Evolutionary conservation across 2,888 invertebrate species (phyloP), one percentile per base, ranked within the genome.

Genomic region (Hydrotaea diabolus): DNA sequence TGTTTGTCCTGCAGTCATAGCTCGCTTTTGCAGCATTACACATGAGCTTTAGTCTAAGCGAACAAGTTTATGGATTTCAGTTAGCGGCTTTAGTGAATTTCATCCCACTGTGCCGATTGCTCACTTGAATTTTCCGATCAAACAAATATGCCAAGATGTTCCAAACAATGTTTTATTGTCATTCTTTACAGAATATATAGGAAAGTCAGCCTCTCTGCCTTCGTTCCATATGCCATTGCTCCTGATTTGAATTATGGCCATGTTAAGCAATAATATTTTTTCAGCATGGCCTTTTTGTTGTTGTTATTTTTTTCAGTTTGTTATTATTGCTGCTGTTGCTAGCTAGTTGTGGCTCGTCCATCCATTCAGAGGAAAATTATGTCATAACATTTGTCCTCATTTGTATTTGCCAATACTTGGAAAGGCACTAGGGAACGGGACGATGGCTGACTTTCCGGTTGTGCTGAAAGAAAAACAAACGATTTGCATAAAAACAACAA

Each of bases 401-500:
- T 43, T 69, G 69, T 46, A n/a, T 31, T 36, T 39, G 19, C 13
- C 31, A 31, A 11, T 7, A 8, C 0, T n/a, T 8, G 2, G 62
- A 8, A 59, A 59, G 15, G 62, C 5, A 26, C 11, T 26, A 17
- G 2, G 39, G 36, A 21, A 7, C 23, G 69, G 21, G 13, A 23
- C 7, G 23, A 15, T n/a, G n/a, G n/a, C n/a, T n/a, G n/a, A 19
- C 39, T 46, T 46, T 69, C 46, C 43, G 62, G n/a, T 17, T 62
- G n/a, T 15, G 31, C 9, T 23, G 15, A 62, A 53, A 11, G 11
- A 43, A 71, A 75, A 55, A 72, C 23, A 49, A 72, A 55, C 21
- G 5, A 85, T 85, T 85, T 85, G 79, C 85, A 85, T 85, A 77
- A 77, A 79, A 82, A 77, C 79, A 85, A 85, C 79, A 85, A 80